A percentile compares a stretch with the other conserved stretches of the same genome.
Evolutionary conservation across 2,888 invertebrate species (phyloP).

Genomic region (Ormyrus nitidulus): DNA sequence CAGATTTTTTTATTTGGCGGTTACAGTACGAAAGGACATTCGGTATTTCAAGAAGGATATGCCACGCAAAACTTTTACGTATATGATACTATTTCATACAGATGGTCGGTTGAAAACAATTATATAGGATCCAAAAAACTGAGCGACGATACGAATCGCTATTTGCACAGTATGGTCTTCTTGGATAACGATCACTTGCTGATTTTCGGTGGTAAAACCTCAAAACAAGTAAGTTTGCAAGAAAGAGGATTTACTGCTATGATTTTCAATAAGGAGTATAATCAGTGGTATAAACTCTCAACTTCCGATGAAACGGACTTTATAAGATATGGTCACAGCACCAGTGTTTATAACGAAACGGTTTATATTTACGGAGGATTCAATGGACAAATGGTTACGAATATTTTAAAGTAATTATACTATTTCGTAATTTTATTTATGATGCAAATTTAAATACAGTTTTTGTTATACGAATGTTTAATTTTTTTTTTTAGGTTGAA

Average conservation of each 20-base stretch:
- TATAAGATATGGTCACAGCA: conserved; percentile 87
- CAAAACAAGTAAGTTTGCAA: too few relatives aligned
- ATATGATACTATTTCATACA: conserved; percentile 92
- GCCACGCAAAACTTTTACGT: conserved; percentile 71
- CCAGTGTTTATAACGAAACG: conserved; percentile 83
- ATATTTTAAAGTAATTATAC: conserved; percentile 81
- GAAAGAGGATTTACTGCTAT: conserved; percentile 95
- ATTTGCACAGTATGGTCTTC: conserved; percentile 76
- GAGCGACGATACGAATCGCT: too few relatives aligned
- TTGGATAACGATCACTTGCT: conserved; percentile 91
- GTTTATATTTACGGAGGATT: conserved; percentile 93
- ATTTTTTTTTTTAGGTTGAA: background rate
- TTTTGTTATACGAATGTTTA: background rate
- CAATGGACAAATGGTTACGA: conserved; percentile 94
- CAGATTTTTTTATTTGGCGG: conserved; percentile 96
- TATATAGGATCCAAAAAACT: too few relatives aligned
- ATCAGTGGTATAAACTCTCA: conserved; percentile 82
- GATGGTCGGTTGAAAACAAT: too few relatives aligned
- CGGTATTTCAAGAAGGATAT: too few relatives aligned
- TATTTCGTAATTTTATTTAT: background rate
- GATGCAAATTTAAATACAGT: too few relatives aligned
- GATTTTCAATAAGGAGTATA: conserved; percentile 90
- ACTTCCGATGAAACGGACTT: conserved; percentile 81
- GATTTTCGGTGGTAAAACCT: conserved; percentile 95
- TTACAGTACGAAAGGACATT: conserved; percentile 72